phyloP scores from a whole-genome alignment of 2,113 vertebrate species.

The Cyanocitta stelleri region DNA sequence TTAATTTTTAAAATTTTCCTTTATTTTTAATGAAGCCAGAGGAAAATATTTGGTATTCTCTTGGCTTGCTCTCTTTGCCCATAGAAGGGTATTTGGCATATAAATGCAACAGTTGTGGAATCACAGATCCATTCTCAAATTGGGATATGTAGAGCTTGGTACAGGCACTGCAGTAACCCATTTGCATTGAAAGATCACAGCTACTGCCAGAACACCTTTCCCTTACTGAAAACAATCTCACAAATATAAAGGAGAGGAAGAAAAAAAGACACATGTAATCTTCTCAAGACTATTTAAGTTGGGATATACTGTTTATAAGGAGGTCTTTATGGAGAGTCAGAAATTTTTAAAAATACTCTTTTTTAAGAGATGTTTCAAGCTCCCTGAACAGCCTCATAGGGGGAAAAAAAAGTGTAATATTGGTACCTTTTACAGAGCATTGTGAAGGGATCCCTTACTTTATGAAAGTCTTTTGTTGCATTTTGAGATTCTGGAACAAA shows the following conservation, averaged over 20 bases:
- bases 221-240: background rate
- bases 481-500: slow-evolving; percentile 26
- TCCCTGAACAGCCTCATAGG: background rate
- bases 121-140: background rate
- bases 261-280: background rate
- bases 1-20: background rate
- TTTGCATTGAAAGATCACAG: background rate
- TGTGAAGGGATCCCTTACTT: background rate
- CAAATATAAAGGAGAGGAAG: background rate
- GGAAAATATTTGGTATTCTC: background rate
- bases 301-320: background rate
- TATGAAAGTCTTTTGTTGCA: background rate
- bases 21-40: background rate
- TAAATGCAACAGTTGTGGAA: background rate
- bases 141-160: background rate
- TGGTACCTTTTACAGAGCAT: background rate
- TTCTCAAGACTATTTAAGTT: background rate
- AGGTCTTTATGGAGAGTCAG: background rate
- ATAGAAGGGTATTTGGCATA: background rate
- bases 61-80: background rate
- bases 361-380: background rate
- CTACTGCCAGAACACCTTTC: background rate
- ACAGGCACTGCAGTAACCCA: background rate
- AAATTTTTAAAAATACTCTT: background rate
- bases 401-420: background rate